Conservation (phyloP, 2,113 vertebrate genomes). For the Nothocercus nigrocapillus region DNA sequence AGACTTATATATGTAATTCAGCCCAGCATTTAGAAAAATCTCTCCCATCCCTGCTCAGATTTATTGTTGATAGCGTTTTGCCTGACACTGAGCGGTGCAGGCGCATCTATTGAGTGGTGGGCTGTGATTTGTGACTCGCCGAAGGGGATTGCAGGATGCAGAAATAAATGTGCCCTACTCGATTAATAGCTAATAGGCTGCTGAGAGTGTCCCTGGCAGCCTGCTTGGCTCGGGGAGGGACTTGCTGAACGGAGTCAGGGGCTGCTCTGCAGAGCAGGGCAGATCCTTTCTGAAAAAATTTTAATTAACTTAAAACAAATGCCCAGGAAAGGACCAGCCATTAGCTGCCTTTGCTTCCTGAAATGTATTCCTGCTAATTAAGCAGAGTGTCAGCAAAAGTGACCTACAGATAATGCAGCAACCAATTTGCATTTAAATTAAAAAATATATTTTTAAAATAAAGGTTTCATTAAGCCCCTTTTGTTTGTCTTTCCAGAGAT, state of each 20-base stretch:
- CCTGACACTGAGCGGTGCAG: conserved; percentile 18
- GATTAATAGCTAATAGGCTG: conserved; percentile 30
- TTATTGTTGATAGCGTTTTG: not conserved
- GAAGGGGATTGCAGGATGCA: conserved; percentile 9
- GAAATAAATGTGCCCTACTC: conserved; percentile 33
- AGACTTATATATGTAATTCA: not conserved
- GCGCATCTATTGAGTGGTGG: not conserved
- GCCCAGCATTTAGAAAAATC: not conserved
- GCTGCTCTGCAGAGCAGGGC: not conserved
- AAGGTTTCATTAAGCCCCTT: conserved; percentile 40
- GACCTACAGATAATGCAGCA: conserved; percentile 51
- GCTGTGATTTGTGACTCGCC: conserved; percentile 49
- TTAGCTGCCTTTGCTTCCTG: conserved; percentile 56
- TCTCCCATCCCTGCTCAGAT: conserved; percentile 35
- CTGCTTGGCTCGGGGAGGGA: not conserved
- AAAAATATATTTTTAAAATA: conserved; percentile 74
- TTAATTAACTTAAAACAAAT: conserved; percentile 78
- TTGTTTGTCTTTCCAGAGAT: conserved; percentile 41
- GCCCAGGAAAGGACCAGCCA: conserved; percentile 29
- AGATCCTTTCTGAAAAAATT: not conserved
- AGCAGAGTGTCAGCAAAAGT: conserved; percentile 50
- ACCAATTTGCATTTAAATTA: conserved; percentile 75
- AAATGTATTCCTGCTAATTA: conserved; percentile 61
- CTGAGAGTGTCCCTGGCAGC: conserved; percentile 10
- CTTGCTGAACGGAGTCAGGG: not conserved